These are phyloP conservation scores for Onchidella celtica DNA, from an alignment of 2,888 invertebrate species.

Conservation along the genomic window DNA sequence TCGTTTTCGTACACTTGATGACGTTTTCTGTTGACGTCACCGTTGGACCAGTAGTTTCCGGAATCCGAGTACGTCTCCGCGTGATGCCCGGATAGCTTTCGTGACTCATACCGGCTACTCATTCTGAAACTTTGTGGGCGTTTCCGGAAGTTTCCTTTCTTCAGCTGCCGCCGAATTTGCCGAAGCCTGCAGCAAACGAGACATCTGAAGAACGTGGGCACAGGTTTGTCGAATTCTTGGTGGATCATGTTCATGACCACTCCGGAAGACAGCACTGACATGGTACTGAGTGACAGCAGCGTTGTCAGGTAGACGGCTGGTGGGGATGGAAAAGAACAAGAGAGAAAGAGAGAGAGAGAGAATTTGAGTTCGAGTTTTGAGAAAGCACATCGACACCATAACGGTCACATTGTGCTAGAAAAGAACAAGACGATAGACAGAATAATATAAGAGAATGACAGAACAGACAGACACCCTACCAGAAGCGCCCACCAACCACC, in stretches of 20 bases:
- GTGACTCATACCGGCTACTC: constrained; percentile 18
- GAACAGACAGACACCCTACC: too few relatives aligned
- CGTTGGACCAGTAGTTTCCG: constrained; percentile 29
- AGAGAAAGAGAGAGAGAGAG: too few relatives aligned
- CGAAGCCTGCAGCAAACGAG: constrained; percentile 52
- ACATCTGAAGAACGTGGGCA: constrained; percentile 54
- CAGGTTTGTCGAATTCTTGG: constrained; percentile 56
- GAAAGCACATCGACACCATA: too few relatives aligned
- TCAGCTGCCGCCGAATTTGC: constrained; percentile 44
- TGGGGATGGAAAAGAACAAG: constrained; percentile 22
- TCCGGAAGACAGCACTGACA: constrained; percentile 65
- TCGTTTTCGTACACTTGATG: constrained; percentile 11
- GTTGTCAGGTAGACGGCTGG: constrained; percentile 65
- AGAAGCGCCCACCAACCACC: too few relatives aligned
- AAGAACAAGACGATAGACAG: too few relatives aligned
- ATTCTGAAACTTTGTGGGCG: constrained; percentile 22
- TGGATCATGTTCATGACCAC: constrained; percentile 65
- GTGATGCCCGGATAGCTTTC: not conserved
- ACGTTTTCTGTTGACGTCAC: not conserved
- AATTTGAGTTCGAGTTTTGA: too few relatives aligned
- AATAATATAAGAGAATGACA: too few relatives aligned
- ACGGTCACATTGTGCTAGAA: too few relatives aligned
- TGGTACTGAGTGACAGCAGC: constrained; percentile 61
- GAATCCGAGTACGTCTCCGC: not conserved
- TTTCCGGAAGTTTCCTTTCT: constrained; percentile 31